A percentile compares a stretch with the other conserved stretches of the same genome.
Evolutionary conservation across 2,888 invertebrate genomes (phyloP).

Genomic region (Argynnis bischoffii): DNA sequence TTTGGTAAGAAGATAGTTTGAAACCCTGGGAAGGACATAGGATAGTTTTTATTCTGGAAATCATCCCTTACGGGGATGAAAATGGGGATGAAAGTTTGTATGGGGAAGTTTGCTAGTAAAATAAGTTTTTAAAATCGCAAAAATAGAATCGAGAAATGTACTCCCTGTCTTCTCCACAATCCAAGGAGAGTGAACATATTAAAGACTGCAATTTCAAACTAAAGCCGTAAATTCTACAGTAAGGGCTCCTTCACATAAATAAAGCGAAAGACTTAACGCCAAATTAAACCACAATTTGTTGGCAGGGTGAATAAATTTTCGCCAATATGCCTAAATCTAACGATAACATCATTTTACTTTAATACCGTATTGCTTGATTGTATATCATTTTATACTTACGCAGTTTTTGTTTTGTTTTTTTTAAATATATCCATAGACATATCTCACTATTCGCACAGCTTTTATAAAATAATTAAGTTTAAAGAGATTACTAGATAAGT

Average conservation of each 20-base stretch:
- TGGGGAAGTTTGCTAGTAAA: no score
- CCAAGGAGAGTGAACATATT: background rate
- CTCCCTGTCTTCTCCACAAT: no score
- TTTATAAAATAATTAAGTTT: no score
- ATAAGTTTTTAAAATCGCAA: no score
- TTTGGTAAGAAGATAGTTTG: no score
- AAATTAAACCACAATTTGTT: conserved; percentile 71
- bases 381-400: background rate
- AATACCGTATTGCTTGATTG: conserved; percentile 5
- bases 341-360: conserved; percentile 49
- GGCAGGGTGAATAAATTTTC: conserved; percentile 71
- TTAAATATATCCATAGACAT: background rate
- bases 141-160: no score
- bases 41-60: no score
- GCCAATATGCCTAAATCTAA: conserved; percentile 58
- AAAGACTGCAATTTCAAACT: background rate
- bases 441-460: no score
- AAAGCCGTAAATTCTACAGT: conserved; percentile 14
- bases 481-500: no score
- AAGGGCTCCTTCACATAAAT: conserved; percentile 53
- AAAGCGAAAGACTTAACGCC: conserved; percentile 63
- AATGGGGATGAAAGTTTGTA: no score
- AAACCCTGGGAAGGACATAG: no score
- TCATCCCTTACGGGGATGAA: no score
- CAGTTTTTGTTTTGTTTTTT: background rate